Evolutionary conservation across 1,140 invertebrate species (phyloP).

Genomic region (Zaprionus gabonicus): DNA sequence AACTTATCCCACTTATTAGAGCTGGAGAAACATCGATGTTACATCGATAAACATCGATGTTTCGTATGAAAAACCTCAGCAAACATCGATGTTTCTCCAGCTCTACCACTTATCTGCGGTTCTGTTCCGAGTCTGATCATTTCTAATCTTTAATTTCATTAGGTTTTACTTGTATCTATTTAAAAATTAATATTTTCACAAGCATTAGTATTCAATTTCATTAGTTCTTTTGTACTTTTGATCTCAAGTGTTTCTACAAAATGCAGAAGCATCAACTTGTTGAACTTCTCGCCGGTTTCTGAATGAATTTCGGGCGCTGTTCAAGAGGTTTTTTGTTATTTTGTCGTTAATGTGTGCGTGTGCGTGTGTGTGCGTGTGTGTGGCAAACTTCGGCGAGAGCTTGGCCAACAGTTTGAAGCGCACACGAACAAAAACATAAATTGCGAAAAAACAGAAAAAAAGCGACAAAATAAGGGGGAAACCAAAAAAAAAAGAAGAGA

Average conservation of each 20-base stretch:
- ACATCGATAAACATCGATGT: too few species aligned
- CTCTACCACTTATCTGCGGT: too few species aligned
- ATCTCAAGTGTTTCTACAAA: background rate
- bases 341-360: background rate
- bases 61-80: too few species aligned
- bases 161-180: background rate
- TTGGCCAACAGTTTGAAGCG: slow-evolving; percentile 21
- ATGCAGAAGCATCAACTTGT: slow-evolving; percentile 1
- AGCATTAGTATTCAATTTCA: background rate
- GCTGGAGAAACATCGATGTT: too few species aligned
- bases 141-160: background rate
- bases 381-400: background rate
- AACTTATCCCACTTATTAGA: too few species aligned
- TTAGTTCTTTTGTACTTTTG: background rate
- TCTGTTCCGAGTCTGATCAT: background rate
- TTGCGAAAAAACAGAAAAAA: slow-evolving; percentile 32
- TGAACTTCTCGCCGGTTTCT: background rate
- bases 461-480: slow-evolving; percentile 7
- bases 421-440: slow-evolving; percentile 44
- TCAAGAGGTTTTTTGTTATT: slow-evolving; percentile 32
- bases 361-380: background rate
- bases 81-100: too few species aligned
- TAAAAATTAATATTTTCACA: background rate
- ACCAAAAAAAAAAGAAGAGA: slow-evolving; percentile 20
- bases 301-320: slow-evolving; percentile 17